Evolutionary conservation across 2,888 invertebrate species (phyloP), one percentile per base, ranked within the genome.

Genomic region (Polymixis lichenea): DNA sequence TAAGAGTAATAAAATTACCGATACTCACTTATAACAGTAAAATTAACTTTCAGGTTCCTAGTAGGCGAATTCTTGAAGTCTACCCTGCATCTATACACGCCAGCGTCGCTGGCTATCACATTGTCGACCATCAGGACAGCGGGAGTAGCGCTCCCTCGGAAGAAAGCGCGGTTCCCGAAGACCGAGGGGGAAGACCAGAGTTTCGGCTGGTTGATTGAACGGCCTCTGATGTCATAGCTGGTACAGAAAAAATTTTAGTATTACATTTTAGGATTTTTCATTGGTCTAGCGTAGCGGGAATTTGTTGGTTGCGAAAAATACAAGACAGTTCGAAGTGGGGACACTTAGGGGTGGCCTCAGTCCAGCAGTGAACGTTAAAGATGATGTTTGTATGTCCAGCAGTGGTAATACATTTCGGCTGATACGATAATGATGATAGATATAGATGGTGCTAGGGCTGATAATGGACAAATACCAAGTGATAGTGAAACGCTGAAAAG

Each of bases 1-100:
- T 13, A 46, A 13, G 13, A 46, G 13, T 46, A 46, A 46, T 1
- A 46, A 11, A 46, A 11, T 11, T 2, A 46, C 11, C 6, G 60
- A 73, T 87, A 98, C 98, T 98, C 96, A 99, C 99, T 98, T 95
- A 99, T 98, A 90, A 99, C 98, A 90, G 98, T 98, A 92, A 99
- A 97, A 96, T 98, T 98, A 95, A 99, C 98, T 97, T 98, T 98
- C 90, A 98, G 97, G 95, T 99, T 98, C 88, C 98, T 97, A 46
- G 99, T 99, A 5, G 98, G 98, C 28, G 98, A 98, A 92, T 98
- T 98, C 93, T 98, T 98, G 96, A 99, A 99, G 96, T 99, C 99
- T 62, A 99, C 98, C 83, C 99, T 97, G 94, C 99, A 99, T 85
- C 98, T 97, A 95, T 99, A 99, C 68, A 98, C 97, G 62, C 98